Percentiles rank a stretch among this genome's conserved stretches.
phyloP scores from a whole-genome alignment of 2,113 vertebrate genomes.

The Platichthys flesus region DNA sequence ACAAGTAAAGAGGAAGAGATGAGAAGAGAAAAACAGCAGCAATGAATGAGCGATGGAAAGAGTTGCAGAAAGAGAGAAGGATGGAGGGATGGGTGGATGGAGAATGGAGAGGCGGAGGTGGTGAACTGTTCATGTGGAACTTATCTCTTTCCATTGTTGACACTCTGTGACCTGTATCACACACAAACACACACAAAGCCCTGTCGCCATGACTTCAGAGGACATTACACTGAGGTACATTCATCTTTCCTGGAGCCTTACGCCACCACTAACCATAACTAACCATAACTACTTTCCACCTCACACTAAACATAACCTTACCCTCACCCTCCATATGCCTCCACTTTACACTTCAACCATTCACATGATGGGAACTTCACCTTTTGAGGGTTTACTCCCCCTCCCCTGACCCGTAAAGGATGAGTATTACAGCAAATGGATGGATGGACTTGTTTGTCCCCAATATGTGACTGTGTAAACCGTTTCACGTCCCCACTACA shows the following conservation, averaged over 20 bases:
- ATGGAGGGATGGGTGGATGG: conserved; percentile 34
- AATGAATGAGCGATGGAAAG: not conserved
- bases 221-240: not conserved
- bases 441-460: conserved; percentile 17
- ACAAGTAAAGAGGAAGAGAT: not conserved
- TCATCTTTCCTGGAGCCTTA: not conserved
- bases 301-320: too few species aligned
- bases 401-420: too few species aligned
- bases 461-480: too few species aligned
- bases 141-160: conserved; percentile 77
- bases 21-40: too few species aligned
- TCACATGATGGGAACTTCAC: too few species aligned
- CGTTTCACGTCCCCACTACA: too few species aligned
- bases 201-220: not conserved
- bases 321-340: too few species aligned
- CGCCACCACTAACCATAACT: too few species aligned
- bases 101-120: conserved; percentile 54
- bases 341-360: too few species aligned
- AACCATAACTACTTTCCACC: too few species aligned
- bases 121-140: conserved; percentile 74
- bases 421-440: not conserved
- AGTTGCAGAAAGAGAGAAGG: not conserved
- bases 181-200: conserved; percentile 12
- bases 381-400: too few species aligned
- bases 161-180: conserved; percentile 73